Evolutionary conservation across 1,140 invertebrate species (phyloP).

Genomic region (Metaphire vulgaris): DNA sequence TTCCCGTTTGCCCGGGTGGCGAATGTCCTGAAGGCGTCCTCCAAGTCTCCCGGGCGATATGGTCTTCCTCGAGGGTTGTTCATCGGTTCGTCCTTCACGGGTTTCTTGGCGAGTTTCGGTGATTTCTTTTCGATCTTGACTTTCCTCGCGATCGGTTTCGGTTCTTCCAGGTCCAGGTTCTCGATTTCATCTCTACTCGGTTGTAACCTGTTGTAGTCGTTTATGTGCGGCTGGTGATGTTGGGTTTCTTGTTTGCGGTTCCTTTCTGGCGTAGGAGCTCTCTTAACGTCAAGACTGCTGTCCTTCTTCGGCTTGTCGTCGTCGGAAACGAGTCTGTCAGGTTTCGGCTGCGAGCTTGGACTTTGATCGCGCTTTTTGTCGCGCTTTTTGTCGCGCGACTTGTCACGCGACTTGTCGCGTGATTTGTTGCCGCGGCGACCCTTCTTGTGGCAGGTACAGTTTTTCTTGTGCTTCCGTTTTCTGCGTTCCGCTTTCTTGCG

Average conservation of each 20-base stretch:
- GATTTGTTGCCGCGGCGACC: neutral
- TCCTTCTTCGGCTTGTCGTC: neutral
- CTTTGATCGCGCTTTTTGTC: neutral
- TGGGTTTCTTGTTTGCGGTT: neutral
- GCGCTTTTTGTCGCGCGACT: neutral
- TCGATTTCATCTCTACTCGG: neutral
- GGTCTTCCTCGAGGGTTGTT: neutral
- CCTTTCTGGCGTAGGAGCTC: neutral
- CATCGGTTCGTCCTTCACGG: neutral
- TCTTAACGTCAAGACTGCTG: neutral
- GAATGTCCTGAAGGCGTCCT: conserved; percentile 15
- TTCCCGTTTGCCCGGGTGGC: conserved; percentile 5
- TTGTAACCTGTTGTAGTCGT: neutral
- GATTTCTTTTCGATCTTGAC: too few relatives aligned
- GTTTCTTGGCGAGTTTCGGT: neutral
- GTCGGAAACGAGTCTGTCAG: too few relatives aligned
- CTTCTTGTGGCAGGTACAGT: neutral
- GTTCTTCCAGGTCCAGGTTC: neutral
- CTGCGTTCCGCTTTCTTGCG: neutral
- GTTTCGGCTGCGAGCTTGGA: too few relatives aligned
- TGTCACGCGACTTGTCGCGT: neutral
- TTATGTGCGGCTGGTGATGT: too few relatives aligned
- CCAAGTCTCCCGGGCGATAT: conserved; percentile 10
- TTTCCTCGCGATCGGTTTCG: neutral
- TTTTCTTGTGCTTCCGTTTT: neutral